Conservation (phyloP, 2,888 invertebrate genomes). For the Caenorhabditis japonica region DNA sequence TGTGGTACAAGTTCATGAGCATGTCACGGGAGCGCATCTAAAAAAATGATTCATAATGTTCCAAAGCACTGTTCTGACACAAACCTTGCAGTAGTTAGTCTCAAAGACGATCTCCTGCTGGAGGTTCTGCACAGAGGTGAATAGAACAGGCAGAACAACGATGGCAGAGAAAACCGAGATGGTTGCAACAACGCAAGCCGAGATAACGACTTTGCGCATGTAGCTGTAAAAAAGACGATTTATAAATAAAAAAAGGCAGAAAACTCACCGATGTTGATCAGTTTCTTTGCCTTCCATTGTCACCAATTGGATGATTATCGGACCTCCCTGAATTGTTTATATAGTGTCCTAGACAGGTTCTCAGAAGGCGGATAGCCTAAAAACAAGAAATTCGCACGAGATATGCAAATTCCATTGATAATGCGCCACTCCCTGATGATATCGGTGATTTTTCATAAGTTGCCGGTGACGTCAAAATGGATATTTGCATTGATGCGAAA, state of each 20-base stretch:
- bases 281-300: constrained; percentile 54
- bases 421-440: constrained; percentile 45
- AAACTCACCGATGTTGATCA: constrained; percentile 55
- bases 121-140: constrained; percentile 74
- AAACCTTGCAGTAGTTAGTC: constrained; percentile 74
- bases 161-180: constrained; percentile 73
- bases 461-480: constrained; percentile 31
- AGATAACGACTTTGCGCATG: constrained; percentile 69
- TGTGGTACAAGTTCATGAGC: constrained; percentile 67
- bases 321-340: constrained; percentile 17
- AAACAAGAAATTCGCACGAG: constrained; percentile 33
- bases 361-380: constrained; percentile 25
- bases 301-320: constrained; percentile 40
- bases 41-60: not conserved
- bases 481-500: constrained; percentile 13
- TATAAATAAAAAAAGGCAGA: not conserved
- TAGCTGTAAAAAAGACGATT: constrained; percentile 46
- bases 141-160: constrained; percentile 74
- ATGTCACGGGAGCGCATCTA: constrained; percentile 74
- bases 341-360: constrained; percentile 34
- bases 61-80: too few species aligned
- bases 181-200: constrained; percentile 72
- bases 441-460: constrained; percentile 44
- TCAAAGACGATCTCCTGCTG: constrained; percentile 74
- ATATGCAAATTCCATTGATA: constrained; percentile 53